phyloP scores from a whole-genome alignment of 2,113 vertebrate genomes.

The Piaya cayana region DNA sequence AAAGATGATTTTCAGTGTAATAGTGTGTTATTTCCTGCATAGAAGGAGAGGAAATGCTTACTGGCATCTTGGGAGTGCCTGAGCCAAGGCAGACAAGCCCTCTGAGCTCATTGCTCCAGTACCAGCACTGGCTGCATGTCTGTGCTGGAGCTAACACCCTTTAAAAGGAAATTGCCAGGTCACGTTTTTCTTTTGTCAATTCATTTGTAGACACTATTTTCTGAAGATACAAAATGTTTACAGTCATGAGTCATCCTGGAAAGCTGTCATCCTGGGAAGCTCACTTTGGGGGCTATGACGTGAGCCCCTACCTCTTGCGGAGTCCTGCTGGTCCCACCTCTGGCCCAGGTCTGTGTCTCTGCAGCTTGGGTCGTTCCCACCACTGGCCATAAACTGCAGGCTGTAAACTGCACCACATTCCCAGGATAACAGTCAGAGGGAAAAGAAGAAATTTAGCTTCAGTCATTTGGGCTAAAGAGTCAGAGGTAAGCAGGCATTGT shows the following conservation, averaged over 20 bases:
- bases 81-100: background rate
- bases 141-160: background rate
- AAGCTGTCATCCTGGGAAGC: background rate
- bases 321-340: background rate
- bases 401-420: too few relatives aligned
- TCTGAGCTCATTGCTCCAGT: background rate
- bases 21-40: background rate
- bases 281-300: background rate
- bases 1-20: background rate
- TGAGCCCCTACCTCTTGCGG: background rate
- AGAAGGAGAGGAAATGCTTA: background rate
- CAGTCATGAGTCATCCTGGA: background rate
- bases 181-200: background rate
- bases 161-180: background rate
- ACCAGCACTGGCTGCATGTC: background rate
- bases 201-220: background rate
- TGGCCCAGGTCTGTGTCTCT: background rate
- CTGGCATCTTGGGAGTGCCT: fast-evolving
- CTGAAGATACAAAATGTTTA: background rate
- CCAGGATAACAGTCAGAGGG: background rate
- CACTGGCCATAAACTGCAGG: fast-evolving
- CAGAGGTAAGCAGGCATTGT: background rate
- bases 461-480: background rate
- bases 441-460: background rate
- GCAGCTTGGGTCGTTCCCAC: background rate